These are phyloP conservation scores for Penaeus indicus DNA, from an alignment of 1,140 invertebrate genomes.

Conservation along the genomic window DNA sequence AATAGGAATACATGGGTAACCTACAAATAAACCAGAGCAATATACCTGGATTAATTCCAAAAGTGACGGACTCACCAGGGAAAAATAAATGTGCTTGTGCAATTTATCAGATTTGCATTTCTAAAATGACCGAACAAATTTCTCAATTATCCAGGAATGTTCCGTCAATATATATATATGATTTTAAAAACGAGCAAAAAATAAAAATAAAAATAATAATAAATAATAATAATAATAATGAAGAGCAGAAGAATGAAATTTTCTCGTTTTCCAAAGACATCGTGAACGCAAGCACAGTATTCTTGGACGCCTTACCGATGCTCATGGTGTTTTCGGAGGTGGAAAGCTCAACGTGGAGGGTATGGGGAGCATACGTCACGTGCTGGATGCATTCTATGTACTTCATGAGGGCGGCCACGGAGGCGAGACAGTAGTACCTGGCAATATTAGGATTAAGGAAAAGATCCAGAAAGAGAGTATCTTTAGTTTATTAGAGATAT, in stretches of 20 bases:
- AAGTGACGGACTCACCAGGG: too few relatives aligned
- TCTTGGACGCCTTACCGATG: slow-evolving; percentile 77
- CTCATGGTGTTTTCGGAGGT: slow-evolving; percentile 85
- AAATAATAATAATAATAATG: too few relatives aligned
- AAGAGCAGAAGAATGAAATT: neutral
- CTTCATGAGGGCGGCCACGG: slow-evolving; percentile 84
- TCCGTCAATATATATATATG: neutral
- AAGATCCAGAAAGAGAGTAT: neutral
- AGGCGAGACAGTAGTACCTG: slow-evolving; percentile 84
- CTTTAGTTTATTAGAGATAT: neutral
- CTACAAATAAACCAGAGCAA: too few relatives aligned
- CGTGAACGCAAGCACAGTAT: neutral
- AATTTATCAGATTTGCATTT: too few relatives aligned
- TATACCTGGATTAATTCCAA: too few relatives aligned
- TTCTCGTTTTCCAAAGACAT: neutral
- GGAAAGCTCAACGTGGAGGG: slow-evolving; percentile 86
- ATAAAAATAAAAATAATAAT: neutral
- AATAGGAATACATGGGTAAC: too few relatives aligned
- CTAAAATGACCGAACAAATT: too few relatives aligned
- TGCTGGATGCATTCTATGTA: slow-evolving; percentile 87
- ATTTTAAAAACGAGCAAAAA: slow-evolving; percentile 54
- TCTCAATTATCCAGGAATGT: neutral
- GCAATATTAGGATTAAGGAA: neutral
- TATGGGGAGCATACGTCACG: slow-evolving; percentile 81
- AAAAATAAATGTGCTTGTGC: too few relatives aligned